Base-by-base conservation (phyloP, 1,140 invertebrate species). In the Lysiphlebus fabarum region DNA sequence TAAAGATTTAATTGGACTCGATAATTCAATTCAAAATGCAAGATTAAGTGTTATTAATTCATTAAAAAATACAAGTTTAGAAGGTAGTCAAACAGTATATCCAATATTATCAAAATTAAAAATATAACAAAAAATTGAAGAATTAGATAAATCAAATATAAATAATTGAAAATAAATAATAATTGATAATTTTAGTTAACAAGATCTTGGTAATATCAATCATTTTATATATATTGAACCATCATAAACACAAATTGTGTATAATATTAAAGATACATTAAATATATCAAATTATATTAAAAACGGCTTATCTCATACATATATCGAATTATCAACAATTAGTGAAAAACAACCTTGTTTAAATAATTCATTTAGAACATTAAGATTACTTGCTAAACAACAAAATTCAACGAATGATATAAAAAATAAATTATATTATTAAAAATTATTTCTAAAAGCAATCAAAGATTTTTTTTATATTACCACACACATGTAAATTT, bases 41-140 rank as follows among this genome's bases (percentile, higher is more conserved):
- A 82, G 85, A 45, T 58, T 82, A 12, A 82, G 83, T 62, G 76
- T 89, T 0, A 77, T 86, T 0, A 71, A 80, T 41, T 75, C 83
- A 17, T 77, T 90, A 33, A 80, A 76, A 8, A 82, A 84, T 57
- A 82, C 84, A 4, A 90, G 86, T 71, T 81, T 90, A 63, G 90
- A 93, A 77, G 90, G 89, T 65, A 84, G 85, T 63, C 86, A 89
- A 68, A 89, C 83, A 56, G 73, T 93, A 6, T 93, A 93, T 70
- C 83, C 85, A 55, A 81, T 87, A 40, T 73, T 93, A 10, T 82
- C 82, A 1, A 82, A 87, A 69, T 72, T 94, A 38, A 86, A 90
- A 70, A 78, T 87, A 62, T 72, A 93, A 1, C 80, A 83, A 57
- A 88, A 92, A 68, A 84, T 90, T 11, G 88, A 91, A 70, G 85